These are phyloP conservation scores for Philotrypesis tridentata DNA, from an alignment of 1,140 invertebrate species.

Conservation along the genomic window DNA sequence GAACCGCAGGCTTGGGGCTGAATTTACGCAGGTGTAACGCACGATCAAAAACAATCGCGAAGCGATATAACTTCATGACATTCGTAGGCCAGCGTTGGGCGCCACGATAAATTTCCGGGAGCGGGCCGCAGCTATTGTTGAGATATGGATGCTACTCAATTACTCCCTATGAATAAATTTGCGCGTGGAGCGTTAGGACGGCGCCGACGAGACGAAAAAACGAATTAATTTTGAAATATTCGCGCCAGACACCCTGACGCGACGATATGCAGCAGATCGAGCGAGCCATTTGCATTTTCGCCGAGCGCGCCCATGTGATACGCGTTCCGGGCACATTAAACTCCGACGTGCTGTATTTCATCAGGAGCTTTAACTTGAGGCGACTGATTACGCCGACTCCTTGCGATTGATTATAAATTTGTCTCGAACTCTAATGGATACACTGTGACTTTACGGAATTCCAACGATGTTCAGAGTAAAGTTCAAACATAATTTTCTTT, in stretches of 20 bases:
- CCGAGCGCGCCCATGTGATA: not conserved
- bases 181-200: conserved; percentile 6
- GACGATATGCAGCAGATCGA: not conserved
- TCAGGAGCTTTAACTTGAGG: not conserved
- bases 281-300: conserved; percentile 20
- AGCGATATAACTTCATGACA: conserved; percentile 38
- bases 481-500: too few relatives aligned
- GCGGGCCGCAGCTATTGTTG: conserved; percentile 17
- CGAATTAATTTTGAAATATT: conserved; percentile 42
- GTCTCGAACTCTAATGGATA: too few relatives aligned
- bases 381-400: too few relatives aligned
- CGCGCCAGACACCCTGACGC: not conserved
- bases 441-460: too few relatives aligned
- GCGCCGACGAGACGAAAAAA: not conserved
- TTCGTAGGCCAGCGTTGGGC: not conserved
- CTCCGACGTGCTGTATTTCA: not conserved
- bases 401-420: too few relatives aligned
- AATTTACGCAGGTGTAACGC: not conserved
- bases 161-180: conserved; percentile 56
- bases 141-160: conserved; percentile 50
- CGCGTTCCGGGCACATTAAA: not conserved
- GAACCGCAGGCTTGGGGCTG: not conserved
- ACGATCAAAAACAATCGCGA: conserved; percentile 49
- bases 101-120: conserved; percentile 34
- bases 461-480: too few relatives aligned